Percentiles rank a stretch among this genome's conserved stretches.
phyloP scores from a whole-genome alignment of 2,797 vertebrate species.

The Pteronotus mesoamericanus region DNA sequence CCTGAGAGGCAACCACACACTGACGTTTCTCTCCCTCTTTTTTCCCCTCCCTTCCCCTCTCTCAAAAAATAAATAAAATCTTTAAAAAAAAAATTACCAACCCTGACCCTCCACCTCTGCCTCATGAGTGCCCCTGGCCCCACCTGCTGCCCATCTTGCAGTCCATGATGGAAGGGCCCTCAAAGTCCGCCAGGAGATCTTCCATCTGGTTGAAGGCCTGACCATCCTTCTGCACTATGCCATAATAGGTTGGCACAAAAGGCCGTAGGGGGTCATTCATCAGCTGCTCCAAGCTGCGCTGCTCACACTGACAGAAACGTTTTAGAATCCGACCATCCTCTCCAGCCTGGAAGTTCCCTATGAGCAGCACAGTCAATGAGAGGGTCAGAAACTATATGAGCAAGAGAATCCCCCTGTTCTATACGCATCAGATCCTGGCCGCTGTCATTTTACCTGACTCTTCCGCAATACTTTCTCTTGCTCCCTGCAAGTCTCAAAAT shows the following conservation, averaged over 20 bases:
- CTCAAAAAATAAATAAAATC: too few species aligned
- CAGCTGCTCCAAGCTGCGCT: slow-evolving; percentile 85
- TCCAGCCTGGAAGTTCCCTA: slow-evolving; percentile 89
- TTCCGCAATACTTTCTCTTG: background rate
- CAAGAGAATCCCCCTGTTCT: background rate
- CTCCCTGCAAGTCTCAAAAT: background rate
- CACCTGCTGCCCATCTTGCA: slow-evolving; percentile 95
- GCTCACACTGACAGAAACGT: slow-evolving; percentile 87
- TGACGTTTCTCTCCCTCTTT: too few species aligned
- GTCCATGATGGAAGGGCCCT: slow-evolving; percentile 91
- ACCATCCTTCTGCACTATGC: slow-evolving; percentile 84
- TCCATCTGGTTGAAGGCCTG: slow-evolving; percentile 89
- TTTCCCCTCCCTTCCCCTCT: too few species aligned
- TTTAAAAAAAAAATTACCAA: too few species aligned
- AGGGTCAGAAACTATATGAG: background rate
- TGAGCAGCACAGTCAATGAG: background rate
- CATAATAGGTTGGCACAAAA: slow-evolving; percentile 90
- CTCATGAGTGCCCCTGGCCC: background rate
- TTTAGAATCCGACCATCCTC: slow-evolving; percentile 91
- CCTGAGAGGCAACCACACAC: too few species aligned
- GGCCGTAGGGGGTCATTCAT: slow-evolving; percentile 86
- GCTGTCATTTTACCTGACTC: background rate
- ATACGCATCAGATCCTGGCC: background rate
- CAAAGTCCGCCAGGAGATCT: slow-evolving; percentile 89
- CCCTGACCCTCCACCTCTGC: background rate